Evolutionary conservation across 2,797 vertebrate species (phyloP), one percentile per base, ranked within the genome.

Genomic region (Cebuella pygmaea): DNA sequence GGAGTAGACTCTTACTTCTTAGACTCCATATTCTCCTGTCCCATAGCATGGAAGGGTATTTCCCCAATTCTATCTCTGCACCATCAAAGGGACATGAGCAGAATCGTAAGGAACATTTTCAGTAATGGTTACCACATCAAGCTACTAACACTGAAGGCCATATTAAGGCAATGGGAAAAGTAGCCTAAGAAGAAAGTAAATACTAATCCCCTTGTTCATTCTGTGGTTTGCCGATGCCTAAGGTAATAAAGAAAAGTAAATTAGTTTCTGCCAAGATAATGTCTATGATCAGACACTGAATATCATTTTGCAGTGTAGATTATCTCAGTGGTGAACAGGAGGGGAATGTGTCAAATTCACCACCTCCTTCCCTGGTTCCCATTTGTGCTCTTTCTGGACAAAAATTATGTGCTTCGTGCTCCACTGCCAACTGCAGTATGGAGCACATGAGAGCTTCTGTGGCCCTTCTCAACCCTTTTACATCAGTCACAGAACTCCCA

Each of bases 401-500:
- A 95, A 97, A 96, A 92, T 95, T 30, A 95, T 78, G 76, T 85
- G 82, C 78, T 98, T 80, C 39, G 33, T 78, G 61, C 81, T 93
- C 92, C 46, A 97, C 64, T 0, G 2, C 81, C 79, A 93, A 97
- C 70, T 84, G 70, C 82, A 89, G 88, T 36, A 70, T 91, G 95
- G 95, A 90, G 90, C 44, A 67, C 67, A 89, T 39, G 95, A 96
- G 97, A 92, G 95, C 75, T 67, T 95, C 96, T 52, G 72, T 94
- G 92, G 90, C 96, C 97, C 86, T 96, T 95, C 88, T 93, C 85
- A 87, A 83, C 85, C 95, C 82, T 93, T 96, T 95, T 75, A 80
- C 96, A 93, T 97, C 95, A 92, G 88, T 87, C 95, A 97, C 97
- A 96, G 97, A 97, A 91, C 92, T 91, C 97, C 97, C 92, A 97